Evolutionary conservation across 1,140 invertebrate genomes (phyloP), one percentile per base, ranked within the genome.

Genomic region (Drosophila paulistorum): DNA sequence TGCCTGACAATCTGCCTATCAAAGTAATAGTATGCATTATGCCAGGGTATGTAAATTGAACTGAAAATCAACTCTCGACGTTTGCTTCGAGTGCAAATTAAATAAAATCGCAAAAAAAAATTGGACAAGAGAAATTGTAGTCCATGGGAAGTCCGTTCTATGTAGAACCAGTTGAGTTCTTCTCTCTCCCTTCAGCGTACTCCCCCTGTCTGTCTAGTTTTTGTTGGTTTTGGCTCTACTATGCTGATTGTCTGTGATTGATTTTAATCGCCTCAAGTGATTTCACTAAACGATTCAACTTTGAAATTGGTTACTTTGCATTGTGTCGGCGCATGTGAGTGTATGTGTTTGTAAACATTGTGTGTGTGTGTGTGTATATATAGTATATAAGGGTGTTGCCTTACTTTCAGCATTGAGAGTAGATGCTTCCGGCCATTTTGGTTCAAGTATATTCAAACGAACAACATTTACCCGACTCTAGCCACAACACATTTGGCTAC

Each of bases 241-340:
- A 59, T 62, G 83, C 63, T 78, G 77, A 89, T 89, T 89, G 84
- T 89, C 84, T 89, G 84, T 89, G 84, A 89, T 89, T 89, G 84
- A 89, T 89, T 89, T 89, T 84, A 89, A 89, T 89, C 84, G 84
- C 84, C 84, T 89, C 84, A 90, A 89, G 84, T 84, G 84, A 84
- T 89, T 89, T 83, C 74, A 81, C 84, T 89, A 89, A 89, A 90
- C 84, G 84, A 90, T 89, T 89, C 84, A 81, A 71, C 85, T 89
- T 71, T 57, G 20, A 79, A 90, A 89, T 81, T 89, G 84, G 77
- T 89, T 89, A 90, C 85, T 83, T 84, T 83, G 77, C 77, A 84
- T 89, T 87, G 79, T 78, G 74, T 65, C 48, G 54, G 51, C 23
- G 48, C 51, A 62, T 17, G 41, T 62, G 55, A 60, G 41, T 42